These are phyloP conservation scores for Tetramorium parvispinum DNA, from an alignment of 1,140 invertebrate species.

Conservation along the genomic window DNA sequence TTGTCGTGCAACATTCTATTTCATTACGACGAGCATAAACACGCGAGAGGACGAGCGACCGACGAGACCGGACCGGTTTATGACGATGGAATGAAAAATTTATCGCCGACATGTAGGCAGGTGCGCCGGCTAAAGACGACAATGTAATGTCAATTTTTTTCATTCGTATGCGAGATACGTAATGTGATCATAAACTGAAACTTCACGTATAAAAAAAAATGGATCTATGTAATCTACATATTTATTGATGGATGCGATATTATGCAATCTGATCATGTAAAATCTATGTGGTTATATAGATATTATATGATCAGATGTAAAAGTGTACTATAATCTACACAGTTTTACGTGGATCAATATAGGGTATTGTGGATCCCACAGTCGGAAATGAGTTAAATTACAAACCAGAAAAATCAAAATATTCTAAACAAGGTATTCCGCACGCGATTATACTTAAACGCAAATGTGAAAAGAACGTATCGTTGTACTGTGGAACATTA, in stretches of 20 bases:
- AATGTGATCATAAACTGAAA: slow-evolving; percentile 32
- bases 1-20: slow-evolving; percentile 2
- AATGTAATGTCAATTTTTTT: background rate
- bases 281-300: no score
- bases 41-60: background rate
- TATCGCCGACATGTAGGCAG: background rate
- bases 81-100: slow-evolving; percentile 35
- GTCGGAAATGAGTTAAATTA: background rate
- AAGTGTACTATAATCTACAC: no score
- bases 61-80: slow-evolving; percentile 33
- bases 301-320: no score
- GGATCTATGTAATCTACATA: background rate
- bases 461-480: background rate
- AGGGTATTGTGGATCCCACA: background rate
- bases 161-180: background rate
- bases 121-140: background rate
- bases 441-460: background rate
- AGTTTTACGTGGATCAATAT: background rate
- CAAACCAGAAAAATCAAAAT: background rate
- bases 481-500: background rate
- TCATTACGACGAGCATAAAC: slow-evolving; percentile 26
- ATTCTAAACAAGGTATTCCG: background rate
- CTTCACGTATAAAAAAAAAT: background rate
- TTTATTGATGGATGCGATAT: background rate
- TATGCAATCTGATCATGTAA: background rate